Base-by-base conservation (phyloP, 1,140 invertebrate species). In the Euglossa dilemma region DNA sequence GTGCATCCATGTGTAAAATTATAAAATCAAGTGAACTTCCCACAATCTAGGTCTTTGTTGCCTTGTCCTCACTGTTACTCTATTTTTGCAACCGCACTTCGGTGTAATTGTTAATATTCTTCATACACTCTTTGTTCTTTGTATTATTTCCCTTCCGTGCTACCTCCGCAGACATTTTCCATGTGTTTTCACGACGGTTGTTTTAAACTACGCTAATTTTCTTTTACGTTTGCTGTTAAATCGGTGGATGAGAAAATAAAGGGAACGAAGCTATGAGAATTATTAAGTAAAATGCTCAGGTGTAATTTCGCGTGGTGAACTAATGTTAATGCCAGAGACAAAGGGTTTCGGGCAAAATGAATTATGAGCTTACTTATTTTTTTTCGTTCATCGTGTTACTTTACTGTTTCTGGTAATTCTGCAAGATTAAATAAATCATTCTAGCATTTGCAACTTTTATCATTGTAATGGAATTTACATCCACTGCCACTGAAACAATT, bases 1-100 rank as follows among this genome's bases (percentile, higher is more conserved):
- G 61, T 83, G 85, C 85, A 70, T 63, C 72, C 85, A 71, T 56
- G 64, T 56, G 63, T 59, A 76, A 63, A 78, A 45, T 67, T 59
- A 52, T 36, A 56, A 47, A 43, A 80, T 80, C 84, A 76, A 87
- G 64, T 64, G 56, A 61, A 67, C 52, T 64, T 70, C 36, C 25
- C 80, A 23, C 20, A 84, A n/a, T 84, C 86, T 86, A 50, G n/a
- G 59, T 66, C 11, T 69, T 57, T 69, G 50, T 25, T 73, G 43
- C 47, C 74, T 6, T 50, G 2, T 56, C 63, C 64, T 74, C 14
- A 57, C n/a, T 54, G 20, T 69, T 86, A 70, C 63, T 47, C 36
- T 73, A 47, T 54, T 25, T 67, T 79, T 78, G 28, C 43, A 67
- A 80, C 18, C 43, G 47, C 81, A 72, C 28, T 25, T 61, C 63